Evolutionary conservation across 1,140 invertebrate species (phyloP).

Genomic region (Macrocentrus cingulum): DNA sequence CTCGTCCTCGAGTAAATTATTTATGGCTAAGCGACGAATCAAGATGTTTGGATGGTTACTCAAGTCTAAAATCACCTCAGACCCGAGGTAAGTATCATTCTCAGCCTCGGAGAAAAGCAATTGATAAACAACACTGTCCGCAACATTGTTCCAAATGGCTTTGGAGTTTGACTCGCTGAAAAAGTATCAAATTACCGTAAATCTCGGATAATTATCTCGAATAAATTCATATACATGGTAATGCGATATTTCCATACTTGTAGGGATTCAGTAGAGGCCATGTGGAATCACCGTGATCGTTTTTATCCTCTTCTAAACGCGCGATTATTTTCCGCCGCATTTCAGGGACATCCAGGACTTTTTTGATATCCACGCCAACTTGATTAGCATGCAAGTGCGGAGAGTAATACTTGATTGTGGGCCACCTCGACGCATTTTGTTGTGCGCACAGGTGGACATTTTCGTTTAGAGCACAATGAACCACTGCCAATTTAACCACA

Average conservation of each 20-base stretch:
- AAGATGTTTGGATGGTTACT: slow-evolving; percentile 58
- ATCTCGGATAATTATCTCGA: too few species aligned
- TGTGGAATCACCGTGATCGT: slow-evolving; percentile 57
- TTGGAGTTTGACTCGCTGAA: slow-evolving; percentile 42
- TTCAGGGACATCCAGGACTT: slow-evolving; percentile 59
- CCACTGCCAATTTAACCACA: slow-evolving; percentile 61
- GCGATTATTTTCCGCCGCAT: slow-evolving; percentile 59
- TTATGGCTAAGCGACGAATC: slow-evolving; percentile 60
- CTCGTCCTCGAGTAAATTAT: slow-evolving; percentile 55
- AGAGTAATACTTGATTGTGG: slow-evolving; percentile 76
- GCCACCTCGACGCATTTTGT: slow-evolving; percentile 84
- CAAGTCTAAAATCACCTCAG: slow-evolving; percentile 68
- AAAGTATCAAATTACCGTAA: slow-evolving; percentile 26
- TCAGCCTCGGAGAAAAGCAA: slow-evolving; percentile 68
- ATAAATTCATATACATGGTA: slow-evolving; percentile 18
- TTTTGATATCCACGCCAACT: slow-evolving; percentile 55
- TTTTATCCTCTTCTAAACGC: slow-evolving; percentile 66
- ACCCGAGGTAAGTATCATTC: slow-evolving; percentile 61
- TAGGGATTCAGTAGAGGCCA: slow-evolving; percentile 67
- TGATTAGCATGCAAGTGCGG: slow-evolving; percentile 66
- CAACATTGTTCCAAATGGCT: slow-evolving; percentile 56
- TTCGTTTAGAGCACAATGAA: slow-evolving; percentile 76
- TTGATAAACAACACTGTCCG: slow-evolving; percentile 46
- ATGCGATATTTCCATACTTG: slow-evolving; percentile 45
- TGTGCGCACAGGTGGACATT: slow-evolving; percentile 79